phyloP scores from a whole-genome alignment of 2,113 vertebrate genomes.

The Papio anubis region DNA sequence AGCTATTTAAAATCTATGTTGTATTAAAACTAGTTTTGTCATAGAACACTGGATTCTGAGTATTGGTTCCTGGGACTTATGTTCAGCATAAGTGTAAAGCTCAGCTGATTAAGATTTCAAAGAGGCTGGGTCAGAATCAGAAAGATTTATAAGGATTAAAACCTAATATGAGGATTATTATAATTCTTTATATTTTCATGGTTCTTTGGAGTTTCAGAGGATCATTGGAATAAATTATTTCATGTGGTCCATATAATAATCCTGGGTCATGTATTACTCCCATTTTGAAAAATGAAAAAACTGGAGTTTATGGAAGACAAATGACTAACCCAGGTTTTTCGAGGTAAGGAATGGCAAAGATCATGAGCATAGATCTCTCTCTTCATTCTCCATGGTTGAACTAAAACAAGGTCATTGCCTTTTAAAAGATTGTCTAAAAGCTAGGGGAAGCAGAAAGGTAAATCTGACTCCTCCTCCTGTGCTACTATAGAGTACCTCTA shows the following conservation, averaged over 20 bases:
- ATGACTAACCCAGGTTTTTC: not conserved
- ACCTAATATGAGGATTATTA: not conserved
- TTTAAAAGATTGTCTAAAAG: not conserved
- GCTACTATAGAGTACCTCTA: not conserved
- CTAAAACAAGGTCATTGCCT: not conserved
- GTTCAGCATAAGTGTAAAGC: not conserved
- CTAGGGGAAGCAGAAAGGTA: not conserved
- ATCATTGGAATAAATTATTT: not conserved
- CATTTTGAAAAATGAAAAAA: not conserved
- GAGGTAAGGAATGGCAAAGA: not conserved
- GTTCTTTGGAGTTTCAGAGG: not conserved
- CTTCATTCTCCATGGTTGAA: not conserved
- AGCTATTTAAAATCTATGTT: not conserved
- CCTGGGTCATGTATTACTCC: not conserved
- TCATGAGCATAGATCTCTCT: not conserved
- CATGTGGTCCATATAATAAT: not conserved
- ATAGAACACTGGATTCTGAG: not conserved
- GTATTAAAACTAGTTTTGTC: not conserved
- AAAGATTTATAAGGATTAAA: not conserved
- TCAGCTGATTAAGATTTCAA: not conserved
- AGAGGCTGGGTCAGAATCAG: not conserved
- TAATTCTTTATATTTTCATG: not conserved
- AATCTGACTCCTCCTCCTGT: not conserved
- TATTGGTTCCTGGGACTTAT: not conserved
- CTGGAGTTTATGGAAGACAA: not conserved